Conservation (phyloP, 2,113 vertebrate genomes). For the Sinocyclocheilus anophthalmus region DNA sequence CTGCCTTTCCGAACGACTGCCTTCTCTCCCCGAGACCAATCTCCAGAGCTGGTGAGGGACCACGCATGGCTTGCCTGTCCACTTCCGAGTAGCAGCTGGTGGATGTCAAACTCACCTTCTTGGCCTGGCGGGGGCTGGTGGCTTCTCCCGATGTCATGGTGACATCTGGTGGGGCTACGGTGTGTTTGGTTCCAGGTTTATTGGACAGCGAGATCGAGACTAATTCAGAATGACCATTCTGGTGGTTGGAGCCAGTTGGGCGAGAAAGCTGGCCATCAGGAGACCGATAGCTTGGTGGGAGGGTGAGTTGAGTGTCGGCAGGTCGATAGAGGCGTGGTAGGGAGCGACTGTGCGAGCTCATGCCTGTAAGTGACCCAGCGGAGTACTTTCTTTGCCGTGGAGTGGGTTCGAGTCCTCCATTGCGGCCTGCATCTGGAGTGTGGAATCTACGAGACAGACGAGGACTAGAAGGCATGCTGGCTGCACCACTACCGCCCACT, state of each 20-base stretch:
- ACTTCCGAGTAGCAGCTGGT: conserved; percentile 79
- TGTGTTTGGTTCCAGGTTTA: conserved; percentile 49
- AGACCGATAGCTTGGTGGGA: conserved; percentile 78
- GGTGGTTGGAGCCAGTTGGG: conserved; percentile 34
- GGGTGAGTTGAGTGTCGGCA: conserved; percentile 75
- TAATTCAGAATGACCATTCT: conserved; percentile 58
- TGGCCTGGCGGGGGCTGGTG: conserved; percentile 87
- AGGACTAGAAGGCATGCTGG: conserved; percentile 95
- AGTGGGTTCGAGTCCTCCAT: conserved; percentile 59
- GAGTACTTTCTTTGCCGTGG: conserved; percentile 84
- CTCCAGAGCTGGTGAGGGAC: conserved; percentile 62
- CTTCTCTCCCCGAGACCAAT: conserved; percentile 65
- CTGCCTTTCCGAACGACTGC: conserved; percentile 73
- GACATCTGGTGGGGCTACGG: conserved; percentile 76
- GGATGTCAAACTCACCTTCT: conserved; percentile 89
- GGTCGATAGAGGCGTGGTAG: conserved; percentile 87
- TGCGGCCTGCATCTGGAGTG: conserved; percentile 67
- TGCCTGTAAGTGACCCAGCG: conserved; percentile 82
- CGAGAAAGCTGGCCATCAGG: conserved; percentile 61
- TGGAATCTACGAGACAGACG: conserved; percentile 84
- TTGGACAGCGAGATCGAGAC: conserved; percentile 74
- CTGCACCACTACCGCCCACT: conserved; percentile 76
- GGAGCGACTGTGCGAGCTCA: conserved; percentile 87
- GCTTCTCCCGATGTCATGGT: conserved; percentile 84
- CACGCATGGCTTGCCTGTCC: conserved; percentile 70